Percentiles rank a stretch among this genome's conserved stretches.
Conservation (phyloP, 2,888 invertebrate species). For the Thysanoteuthis rhombus region DNA sequence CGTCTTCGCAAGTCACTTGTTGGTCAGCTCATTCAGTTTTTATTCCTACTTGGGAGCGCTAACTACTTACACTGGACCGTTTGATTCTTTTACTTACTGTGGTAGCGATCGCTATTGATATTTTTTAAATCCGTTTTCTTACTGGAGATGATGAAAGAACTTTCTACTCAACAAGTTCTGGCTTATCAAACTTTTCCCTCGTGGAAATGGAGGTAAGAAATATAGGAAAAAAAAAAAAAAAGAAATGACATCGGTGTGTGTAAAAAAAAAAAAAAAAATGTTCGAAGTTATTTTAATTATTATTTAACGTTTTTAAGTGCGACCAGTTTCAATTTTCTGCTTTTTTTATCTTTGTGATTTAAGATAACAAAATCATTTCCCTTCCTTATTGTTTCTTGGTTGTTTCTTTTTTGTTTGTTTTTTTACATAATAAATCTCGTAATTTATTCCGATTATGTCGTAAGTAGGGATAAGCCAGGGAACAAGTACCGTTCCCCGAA, state of each 20-base stretch:
- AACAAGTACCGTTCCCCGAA: too few species aligned
- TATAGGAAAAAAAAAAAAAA: too few species aligned
- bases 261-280: not conserved
- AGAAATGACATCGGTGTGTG: too few species aligned
- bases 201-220: not conserved
- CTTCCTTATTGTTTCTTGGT: too few species aligned
- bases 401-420: too few species aligned
- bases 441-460: too few species aligned
- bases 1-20: not conserved
- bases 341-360: too few species aligned
- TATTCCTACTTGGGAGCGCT: not conserved
- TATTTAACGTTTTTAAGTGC: too few species aligned
- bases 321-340: too few species aligned
- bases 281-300: not conserved
- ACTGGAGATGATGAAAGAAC: not conserved
- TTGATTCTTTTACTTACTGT: not conserved
- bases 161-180: not conserved
- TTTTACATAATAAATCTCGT: too few species aligned
- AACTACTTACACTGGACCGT: constrained; percentile 12
- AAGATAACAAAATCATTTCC: too few species aligned
- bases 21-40: constrained; percentile 12
- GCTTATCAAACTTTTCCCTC: not conserved
- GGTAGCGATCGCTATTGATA: not conserved
- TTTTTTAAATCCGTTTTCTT: not conserved
- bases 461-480: too few species aligned